phyloP scores from a whole-genome alignment of 2,888 invertebrate genomes.

The Gortyna flavago region DNA sequence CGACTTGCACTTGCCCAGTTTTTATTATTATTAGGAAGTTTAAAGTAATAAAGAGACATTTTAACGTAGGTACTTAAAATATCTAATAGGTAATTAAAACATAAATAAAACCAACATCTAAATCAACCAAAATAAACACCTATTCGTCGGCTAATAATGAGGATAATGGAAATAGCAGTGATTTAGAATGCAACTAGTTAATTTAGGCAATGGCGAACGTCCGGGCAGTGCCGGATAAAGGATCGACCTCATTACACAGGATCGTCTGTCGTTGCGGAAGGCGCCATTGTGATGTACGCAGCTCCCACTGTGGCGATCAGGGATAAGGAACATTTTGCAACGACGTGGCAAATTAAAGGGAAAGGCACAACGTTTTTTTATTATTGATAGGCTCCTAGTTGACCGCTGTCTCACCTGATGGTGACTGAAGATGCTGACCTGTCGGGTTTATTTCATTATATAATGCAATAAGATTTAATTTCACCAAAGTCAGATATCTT shows the following conservation, averaged over 20 bases:
- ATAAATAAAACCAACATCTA: no score
- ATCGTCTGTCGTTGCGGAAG: slow-evolving; percentile 15
- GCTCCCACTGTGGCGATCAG: background rate
- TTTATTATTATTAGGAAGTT: background rate
- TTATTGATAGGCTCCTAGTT: background rate
- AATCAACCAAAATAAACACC: background rate
- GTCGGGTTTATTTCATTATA: no score
- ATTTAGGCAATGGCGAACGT: slow-evolving; percentile 32
- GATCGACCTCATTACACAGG: slow-evolving; percentile 32
- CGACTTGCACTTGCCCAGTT: no score
- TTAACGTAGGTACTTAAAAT: background rate
- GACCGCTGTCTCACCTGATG: background rate
- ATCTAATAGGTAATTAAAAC: no score
- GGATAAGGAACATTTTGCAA: background rate
- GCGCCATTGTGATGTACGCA: slow-evolving; percentile 13
- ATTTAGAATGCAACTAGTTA: slow-evolving; percentile 42
- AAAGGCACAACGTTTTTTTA: no score
- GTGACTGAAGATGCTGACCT: no score
- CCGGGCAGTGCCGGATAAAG: slow-evolving; percentile 35
- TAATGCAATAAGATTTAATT: no score
- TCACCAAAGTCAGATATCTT: no score
- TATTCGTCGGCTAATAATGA: slow-evolving; percentile 15
- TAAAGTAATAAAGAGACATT: background rate
- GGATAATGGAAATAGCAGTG: slow-evolving; percentile 10
- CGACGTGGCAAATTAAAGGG: background rate